Evolutionary conservation across 2,797 vertebrate species (phyloP).

Genomic region (Cercopithecus hamlyni): DNA sequence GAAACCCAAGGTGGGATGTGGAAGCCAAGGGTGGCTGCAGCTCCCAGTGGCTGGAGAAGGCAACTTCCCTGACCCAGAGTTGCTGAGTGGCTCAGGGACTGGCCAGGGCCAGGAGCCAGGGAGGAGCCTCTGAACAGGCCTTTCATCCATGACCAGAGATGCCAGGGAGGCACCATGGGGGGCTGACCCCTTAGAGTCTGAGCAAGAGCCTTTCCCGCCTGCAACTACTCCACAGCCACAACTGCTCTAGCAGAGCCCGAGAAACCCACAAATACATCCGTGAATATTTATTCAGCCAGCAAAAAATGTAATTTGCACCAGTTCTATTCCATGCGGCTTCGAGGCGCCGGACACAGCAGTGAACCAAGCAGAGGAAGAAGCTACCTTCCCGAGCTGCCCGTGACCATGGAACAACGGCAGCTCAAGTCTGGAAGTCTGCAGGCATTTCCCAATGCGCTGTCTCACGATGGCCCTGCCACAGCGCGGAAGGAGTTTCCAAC

Average conservation of each 20-base stretch:
- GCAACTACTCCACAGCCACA: fast-evolving
- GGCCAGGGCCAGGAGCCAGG: neutral
- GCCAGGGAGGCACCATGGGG: fast-evolving
- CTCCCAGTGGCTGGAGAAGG: neutral
- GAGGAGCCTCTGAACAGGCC: neutral
- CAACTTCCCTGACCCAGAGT: no score
- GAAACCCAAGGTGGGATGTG: no score
- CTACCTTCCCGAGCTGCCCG: neutral
- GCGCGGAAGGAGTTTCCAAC: neutral
- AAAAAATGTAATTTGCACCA: fast-evolving
- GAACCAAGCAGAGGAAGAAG: no score
- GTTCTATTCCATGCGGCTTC: fast-evolving
- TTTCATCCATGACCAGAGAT: neutral
- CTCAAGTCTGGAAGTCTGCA: fast-evolving
- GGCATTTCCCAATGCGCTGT: fast-evolving
- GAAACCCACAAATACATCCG: fast-evolving
- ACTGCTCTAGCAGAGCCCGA: neutral
- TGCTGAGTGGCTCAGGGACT: neutral
- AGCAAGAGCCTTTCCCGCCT: neutral
- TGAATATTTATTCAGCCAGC: neutral
- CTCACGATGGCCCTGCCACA: fast-evolving
- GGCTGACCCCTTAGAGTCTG: neutral
- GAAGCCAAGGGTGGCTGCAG: neutral
- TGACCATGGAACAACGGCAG: fast-evolving
- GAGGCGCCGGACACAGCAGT: fast-evolving